Percentiles rank a stretch among this genome's conserved stretches.
These are phyloP conservation scores for Zelleria hepariella DNA, from an alignment of 2,888 invertebrate genomes.

Conservation along the genomic window DNA sequence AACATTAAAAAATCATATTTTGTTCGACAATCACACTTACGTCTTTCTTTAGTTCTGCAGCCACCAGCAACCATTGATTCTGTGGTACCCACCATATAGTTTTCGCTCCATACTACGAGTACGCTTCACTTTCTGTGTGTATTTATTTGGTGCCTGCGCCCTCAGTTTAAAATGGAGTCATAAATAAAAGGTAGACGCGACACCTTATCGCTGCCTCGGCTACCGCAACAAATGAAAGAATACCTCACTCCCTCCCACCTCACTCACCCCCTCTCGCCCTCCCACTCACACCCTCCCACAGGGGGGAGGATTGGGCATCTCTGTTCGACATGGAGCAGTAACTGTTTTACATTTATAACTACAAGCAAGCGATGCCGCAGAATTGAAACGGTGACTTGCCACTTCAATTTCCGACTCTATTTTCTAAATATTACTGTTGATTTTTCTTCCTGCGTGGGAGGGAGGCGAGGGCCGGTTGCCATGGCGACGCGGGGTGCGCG, in stretches of 20 bases:
- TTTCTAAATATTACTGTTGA: conserved; percentile 18
- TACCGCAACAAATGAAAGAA: conserved; percentile 61
- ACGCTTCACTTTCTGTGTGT: background rate
- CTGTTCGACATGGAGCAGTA: conserved; percentile 35
- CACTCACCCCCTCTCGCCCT: conserved; percentile 18
- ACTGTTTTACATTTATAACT: conserved; percentile 71
- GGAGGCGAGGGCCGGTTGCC: conserved; percentile 24
- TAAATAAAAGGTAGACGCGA: conserved; percentile 64
- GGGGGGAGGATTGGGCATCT: conserved; percentile 20
- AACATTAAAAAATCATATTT: too few species aligned
- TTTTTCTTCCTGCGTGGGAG: conserved; percentile 20
- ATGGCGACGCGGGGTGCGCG: conserved; percentile 44
- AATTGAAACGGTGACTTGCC: conserved; percentile 11
- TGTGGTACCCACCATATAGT: too few species aligned
- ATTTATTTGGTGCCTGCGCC: conserved; percentile 17
- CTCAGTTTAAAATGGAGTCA: conserved; percentile 66
- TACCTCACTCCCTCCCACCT: conserved; percentile 29
- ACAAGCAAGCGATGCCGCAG: conserved; percentile 39
- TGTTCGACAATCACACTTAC: too few species aligned
- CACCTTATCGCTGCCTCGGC: conserved; percentile 57
- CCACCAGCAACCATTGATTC: too few species aligned
- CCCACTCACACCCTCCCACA: conserved; percentile 15
- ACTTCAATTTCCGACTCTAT: conserved; percentile 21
- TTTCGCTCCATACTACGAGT: too few species aligned
- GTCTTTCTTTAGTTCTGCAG: too few species aligned